Percentiles rank a stretch among this genome's conserved stretches.
These are phyloP conservation scores for Hydra vulgaris DNA, from an alignment of 30 jellyfish, hydroid and myxozoan species.

Conservation along the genomic window DNA sequence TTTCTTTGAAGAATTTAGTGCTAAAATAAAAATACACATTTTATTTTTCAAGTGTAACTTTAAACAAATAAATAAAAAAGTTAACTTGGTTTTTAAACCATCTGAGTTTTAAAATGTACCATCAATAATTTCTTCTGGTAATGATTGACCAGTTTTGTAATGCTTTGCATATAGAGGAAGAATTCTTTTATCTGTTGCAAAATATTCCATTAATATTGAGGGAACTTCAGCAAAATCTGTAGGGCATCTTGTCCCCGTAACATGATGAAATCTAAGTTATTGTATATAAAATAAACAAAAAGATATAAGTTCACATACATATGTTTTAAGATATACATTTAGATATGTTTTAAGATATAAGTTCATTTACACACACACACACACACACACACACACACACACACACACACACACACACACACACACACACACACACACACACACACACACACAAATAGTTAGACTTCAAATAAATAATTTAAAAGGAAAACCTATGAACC, in stretches of 20 bases:
- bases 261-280: constrained; percentile 55
- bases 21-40: not conserved
- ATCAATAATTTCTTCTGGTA: constrained; percentile 50
- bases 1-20: constrained; percentile 40
- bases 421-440: no score
- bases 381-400: no score
- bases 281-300: not conserved
- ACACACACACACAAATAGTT: no score
- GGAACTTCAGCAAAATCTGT: constrained; percentile 96
- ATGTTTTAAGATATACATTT: no score
- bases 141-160: constrained; percentile 72
- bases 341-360: no score
- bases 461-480: no score
- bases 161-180: constrained; percentile 52
- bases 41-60: not conserved
- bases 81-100: not conserved
- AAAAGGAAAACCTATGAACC: no score
- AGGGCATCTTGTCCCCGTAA: constrained; percentile 86
- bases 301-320: not conserved
- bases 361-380: no score
- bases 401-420: no score
- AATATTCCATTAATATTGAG: constrained; percentile 74
- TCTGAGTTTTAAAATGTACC: not conserved
- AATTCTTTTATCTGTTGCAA: constrained; percentile 71
- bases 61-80: no score